Evolutionary conservation across 2,113 vertebrate species (phyloP), one percentile per base, ranked within the genome.

Genomic region (Dasyurus viverrinus): DNA sequence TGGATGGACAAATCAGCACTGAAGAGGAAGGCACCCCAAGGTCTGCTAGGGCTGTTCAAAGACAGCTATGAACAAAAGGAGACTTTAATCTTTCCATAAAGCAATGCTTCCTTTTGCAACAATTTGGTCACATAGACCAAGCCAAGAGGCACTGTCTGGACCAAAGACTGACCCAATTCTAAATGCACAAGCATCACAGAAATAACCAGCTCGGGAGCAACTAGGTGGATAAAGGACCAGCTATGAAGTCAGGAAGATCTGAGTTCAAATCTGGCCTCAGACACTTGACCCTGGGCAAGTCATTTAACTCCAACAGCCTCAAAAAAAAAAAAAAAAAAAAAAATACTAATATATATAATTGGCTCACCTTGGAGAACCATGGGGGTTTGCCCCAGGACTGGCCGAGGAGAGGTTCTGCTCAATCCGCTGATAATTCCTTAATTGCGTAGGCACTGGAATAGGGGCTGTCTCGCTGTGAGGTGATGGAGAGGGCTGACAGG

Each of bases 351-450:
- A 48, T 48, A 48, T 48, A 48, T 48, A 48, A 9, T 52, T 22
- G 2, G 55, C 98, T 99, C 98, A 99, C 99, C 99, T 99, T 92
- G 99, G 99, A 47, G 99, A 99, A 93, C 99, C 98, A 91, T 99
- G 99, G 30, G 99, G 98, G 10, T 99, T 99, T 93, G 99, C 98
- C 53, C 98, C 98, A 8, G 95, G 99, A 99, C 98, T 98, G 95
- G 98, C 98, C 96, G 99, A 99, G 93, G 99, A 99, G 25, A 99
- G 99, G 97, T 99, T 99, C 98, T 99, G 99, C 52, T 99, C 99
- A 90, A 99, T 99, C 94, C 99, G 99, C 97, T 99, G 99, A 95
- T 99, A 99, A 98, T 99, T 99, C 94, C 99, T 99, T 3, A 99
- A 98, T 98, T 99, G 99, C 2, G 99, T 99, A 93, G 99, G 99